Base-by-base conservation (phyloP, 2,113 vertebrate genomes). In the Abramis brama region DNA sequence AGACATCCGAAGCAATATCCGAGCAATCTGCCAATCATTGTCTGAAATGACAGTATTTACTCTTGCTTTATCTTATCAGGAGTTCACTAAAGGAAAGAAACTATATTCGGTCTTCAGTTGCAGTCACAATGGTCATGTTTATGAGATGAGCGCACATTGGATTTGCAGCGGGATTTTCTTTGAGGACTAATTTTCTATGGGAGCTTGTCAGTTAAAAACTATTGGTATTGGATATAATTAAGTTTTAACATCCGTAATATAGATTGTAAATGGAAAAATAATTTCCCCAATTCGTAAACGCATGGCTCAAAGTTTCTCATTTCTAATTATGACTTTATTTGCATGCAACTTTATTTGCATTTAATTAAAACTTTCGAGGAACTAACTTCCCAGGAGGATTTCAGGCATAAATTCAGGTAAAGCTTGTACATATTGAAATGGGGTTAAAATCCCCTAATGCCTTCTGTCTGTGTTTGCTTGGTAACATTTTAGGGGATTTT, bases 21-120 rank as follows among this genome's bases (percentile, higher is more conserved):
- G 1, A 80, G 59, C 36, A 10, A 80, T 80, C n/a, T 64, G 57
- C 36, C 78, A 82, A 66, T 82, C 79, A 68, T 33, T 30, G 43
- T 68, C 8, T 30, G 13, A 47, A 68, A 50, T 19, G 39, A 19
- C 7, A 80, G 23, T 45, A 39, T 62, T 43, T 64, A 6, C 36
- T 79, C 11, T 47, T n/a, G 11, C 15, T 79, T 9, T 79, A 79
- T 79, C 55, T 60, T 17, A 39, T 39, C 30, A n/a, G 23, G 77
- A 60, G 77, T 43, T 25, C 21, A 79, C 11, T 79, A 17, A 60
- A 39, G 23, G 4, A 79, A 79, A 80, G 57, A 79, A n/a, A 43
- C 11, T 79, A 57, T 13, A 79, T 23, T 11, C 23, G 8, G 13
- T 27, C 6, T 27, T 45, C 23, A 64, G 15, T 2, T 64, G 23